phyloP scores from a whole-genome alignment of 2,113 vertebrate genomes.

The Camelus bactrianus region DNA sequence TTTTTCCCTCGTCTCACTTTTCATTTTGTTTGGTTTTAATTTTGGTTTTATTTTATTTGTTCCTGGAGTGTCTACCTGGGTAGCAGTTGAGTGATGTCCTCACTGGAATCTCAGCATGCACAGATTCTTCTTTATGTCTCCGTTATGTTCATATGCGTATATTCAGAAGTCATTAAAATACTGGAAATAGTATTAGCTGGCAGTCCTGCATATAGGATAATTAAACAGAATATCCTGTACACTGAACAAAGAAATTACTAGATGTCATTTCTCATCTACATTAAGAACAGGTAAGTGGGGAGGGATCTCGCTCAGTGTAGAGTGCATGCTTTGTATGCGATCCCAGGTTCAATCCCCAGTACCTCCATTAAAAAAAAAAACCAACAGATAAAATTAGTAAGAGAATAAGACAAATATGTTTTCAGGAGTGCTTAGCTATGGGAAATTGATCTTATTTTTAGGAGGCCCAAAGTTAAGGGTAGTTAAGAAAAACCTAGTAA shows the following conservation, averaged over 20 bases:
- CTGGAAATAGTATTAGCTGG: background rate
- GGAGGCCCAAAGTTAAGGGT: background rate
- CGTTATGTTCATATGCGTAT: background rate
- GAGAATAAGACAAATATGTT: background rate
- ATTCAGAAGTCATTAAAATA: background rate
- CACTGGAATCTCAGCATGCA: background rate
- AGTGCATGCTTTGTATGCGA: too few relatives aligned
- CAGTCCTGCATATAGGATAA: background rate
- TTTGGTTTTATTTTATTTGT: slow-evolving; percentile 7
- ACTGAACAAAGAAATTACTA: background rate
- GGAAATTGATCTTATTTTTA: slow-evolving; percentile 31
- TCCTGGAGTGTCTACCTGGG: background rate
- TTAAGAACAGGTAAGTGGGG: background rate
- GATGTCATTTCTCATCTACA: background rate
- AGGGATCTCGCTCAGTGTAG: too few relatives aligned
- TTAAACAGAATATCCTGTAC: background rate
- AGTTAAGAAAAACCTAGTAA: background rate
- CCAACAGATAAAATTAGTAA: background rate
- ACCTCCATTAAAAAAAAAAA: too few relatives aligned
- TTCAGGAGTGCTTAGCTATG: background rate
- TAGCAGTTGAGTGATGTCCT: background rate
- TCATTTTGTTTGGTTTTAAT: background rate
- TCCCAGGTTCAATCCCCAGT: too few relatives aligned
- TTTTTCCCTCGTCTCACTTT: background rate
- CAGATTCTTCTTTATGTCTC: background rate